These are phyloP conservation scores for Spongilla lacustris DNA, from an alignment of 37 sponge, comb jelly and placozoan genomes.

Conservation along the genomic window DNA sequence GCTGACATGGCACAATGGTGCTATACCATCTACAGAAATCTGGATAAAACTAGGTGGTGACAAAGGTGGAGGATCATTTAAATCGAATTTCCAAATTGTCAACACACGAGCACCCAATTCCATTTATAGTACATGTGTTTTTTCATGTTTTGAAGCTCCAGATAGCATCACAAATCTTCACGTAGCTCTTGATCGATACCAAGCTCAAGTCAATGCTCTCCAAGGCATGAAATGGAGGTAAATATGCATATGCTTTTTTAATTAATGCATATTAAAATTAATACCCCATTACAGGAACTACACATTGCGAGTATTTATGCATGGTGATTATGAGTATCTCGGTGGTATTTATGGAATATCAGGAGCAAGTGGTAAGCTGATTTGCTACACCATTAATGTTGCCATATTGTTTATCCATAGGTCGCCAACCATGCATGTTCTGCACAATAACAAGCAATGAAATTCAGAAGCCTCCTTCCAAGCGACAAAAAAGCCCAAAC, in stretches of 20 bases:
- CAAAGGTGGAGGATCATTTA: constrained; percentile 46
- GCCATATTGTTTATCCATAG: too few species aligned
- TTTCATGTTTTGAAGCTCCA: constrained; percentile 16
- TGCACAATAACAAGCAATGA: too few species aligned
- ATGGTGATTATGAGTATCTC: constrained; percentile 50
- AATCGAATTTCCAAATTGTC: constrained; percentile 35
- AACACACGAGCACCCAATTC: constrained; percentile 34
- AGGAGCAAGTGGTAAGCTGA: constrained; percentile 37
- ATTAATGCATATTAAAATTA: too few species aligned
- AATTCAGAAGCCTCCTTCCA: too few species aligned
- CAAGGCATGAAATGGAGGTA: constrained; percentile 43
- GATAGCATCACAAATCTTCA: constrained; percentile 39
- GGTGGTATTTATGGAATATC: constrained; percentile 37
- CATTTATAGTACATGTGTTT: constrained; percentile 20
- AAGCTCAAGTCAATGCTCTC: constrained; percentile 7
- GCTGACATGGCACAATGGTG: constrained; percentile 56
- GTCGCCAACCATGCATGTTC: too few species aligned
- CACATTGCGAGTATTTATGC: constrained; percentile 16
- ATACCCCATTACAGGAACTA: too few species aligned
- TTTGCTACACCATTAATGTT: too few species aligned
- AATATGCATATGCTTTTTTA: not conserved
- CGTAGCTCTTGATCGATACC: constrained; percentile 21
- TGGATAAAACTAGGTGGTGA: constrained; percentile 57
- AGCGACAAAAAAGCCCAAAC: too few species aligned
- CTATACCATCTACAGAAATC: constrained; percentile 36